phyloP scores from a whole-genome alignment of 2,797 vertebrate species.

The Danio aesculapii region DNA sequence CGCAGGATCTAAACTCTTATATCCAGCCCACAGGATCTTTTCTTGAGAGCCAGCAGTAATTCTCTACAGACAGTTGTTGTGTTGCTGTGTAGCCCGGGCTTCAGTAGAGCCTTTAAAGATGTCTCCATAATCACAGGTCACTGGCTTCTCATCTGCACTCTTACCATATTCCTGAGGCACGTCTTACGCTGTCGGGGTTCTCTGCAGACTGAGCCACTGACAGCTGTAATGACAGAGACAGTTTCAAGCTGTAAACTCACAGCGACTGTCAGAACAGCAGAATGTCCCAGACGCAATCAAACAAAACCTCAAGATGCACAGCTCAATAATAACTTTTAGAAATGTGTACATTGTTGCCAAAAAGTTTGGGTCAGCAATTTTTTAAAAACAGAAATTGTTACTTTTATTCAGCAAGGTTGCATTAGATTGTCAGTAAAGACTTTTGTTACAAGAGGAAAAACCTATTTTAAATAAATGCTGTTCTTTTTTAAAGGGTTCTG shows the following conservation, averaged over 20 bases:
- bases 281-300: not conserved
- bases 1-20: not conserved
- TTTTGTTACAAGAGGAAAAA: not conserved
- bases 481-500: not conserved
- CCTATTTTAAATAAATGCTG: not conserved
- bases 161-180: not conserved
- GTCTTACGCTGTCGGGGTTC: not conserved
- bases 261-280: not conserved
- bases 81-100: not conserved
- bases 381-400: not conserved
- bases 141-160: not conserved
- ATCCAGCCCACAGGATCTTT: conserved; percentile 17
- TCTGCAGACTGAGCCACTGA: conserved; percentile 4
- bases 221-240: conserved; percentile 8
- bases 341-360: not conserved
- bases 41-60: conserved; percentile 12
- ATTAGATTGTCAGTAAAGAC: not conserved
- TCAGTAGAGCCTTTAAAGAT: conserved; percentile 6
- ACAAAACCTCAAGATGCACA: not conserved
- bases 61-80: not conserved
- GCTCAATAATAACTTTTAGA: not conserved
- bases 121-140: conserved; percentile 24
- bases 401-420: not conserved
- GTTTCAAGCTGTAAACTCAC: conserved; percentile 10
- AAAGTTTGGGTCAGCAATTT: not conserved